Percentiles rank a stretch among this genome's conserved stretches.
Evolutionary conservation across 2,797 vertebrate genomes (phyloP).

Genomic region (Chaunax sp.): DNA sequence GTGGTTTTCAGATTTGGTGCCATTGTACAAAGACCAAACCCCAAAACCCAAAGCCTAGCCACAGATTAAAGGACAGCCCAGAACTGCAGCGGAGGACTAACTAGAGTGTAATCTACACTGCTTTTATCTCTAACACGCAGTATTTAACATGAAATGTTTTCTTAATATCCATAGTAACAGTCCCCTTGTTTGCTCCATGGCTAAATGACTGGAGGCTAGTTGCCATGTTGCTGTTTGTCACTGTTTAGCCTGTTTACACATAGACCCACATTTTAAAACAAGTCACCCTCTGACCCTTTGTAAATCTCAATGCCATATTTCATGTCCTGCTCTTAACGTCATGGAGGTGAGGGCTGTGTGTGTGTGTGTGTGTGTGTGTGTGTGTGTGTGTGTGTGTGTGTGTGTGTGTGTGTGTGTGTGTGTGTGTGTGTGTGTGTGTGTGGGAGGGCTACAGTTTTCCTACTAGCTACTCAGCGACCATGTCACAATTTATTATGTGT

Average conservation of each 20-base stretch:
- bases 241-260: conserved; percentile 4
- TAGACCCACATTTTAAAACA: conserved; percentile 10
- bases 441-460: neutral
- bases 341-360: neutral
- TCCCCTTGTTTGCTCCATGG: neutral
- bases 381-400: conserved; percentile 2
- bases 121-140: too few species aligned
- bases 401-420: neutral
- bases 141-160: too few species aligned
- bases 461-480: conserved; percentile 49
- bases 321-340: conserved; percentile 65
- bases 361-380: conserved; percentile 3
- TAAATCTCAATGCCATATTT: conserved; percentile 65
- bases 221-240: neutral
- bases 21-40: too few species aligned
- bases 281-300: conserved; percentile 65
- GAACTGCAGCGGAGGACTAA: too few species aligned
- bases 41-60: too few species aligned
- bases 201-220: neutral
- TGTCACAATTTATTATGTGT: conserved; percentile 83
- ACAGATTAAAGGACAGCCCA: too few species aligned
- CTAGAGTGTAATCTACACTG: too few species aligned
- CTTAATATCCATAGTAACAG: too few species aligned
- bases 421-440: conserved; percentile 1
- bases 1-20: too few species aligned